Evolutionary conservation across 2,113 vertebrate genomes (phyloP).

Genomic region (Oxygymnocypris stewartii): DNA sequence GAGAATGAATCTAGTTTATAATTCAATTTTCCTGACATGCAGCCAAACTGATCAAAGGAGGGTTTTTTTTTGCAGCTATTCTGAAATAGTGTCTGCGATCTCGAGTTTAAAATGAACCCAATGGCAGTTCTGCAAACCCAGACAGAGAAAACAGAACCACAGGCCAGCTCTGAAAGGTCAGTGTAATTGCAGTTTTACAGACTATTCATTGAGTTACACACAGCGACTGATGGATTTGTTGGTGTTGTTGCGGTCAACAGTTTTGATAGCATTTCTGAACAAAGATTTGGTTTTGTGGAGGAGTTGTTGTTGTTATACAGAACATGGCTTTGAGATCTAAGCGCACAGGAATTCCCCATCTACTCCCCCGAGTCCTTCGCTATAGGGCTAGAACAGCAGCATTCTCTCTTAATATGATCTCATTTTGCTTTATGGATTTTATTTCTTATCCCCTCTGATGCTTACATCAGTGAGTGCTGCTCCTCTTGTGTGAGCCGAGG

Average conservation of each 20-base stretch:
- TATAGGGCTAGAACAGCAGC: slow-evolving; percentile 26
- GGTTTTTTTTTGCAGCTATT: slow-evolving; percentile 20
- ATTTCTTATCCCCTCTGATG: slow-evolving; percentile 1
- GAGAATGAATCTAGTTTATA: slow-evolving; percentile 50
- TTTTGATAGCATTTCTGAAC: slow-evolving; percentile 23
- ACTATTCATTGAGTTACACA: slow-evolving; percentile 41
- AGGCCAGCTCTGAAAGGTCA: slow-evolving; percentile 48
- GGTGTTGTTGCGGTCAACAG: slow-evolving; percentile 11
- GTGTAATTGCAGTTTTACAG: slow-evolving; percentile 26
- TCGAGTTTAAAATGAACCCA: neutral
- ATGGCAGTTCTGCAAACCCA: slow-evolving; percentile 7
- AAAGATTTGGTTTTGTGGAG: slow-evolving; percentile 26
- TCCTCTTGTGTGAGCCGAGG: slow-evolving; percentile 13
- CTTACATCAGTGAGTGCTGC: slow-evolving; percentile 16
- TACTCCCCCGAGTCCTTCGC: slow-evolving; percentile 23
- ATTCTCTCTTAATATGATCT: slow-evolving; percentile 19
- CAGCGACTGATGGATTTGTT: slow-evolving; percentile 10
- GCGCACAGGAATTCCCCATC: slow-evolving; percentile 31
- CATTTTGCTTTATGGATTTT: slow-evolving; percentile 22
- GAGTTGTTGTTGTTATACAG: neutral
- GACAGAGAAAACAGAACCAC: slow-evolving; percentile 2
- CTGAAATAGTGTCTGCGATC: slow-evolving; percentile 41
- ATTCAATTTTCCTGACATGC: slow-evolving; percentile 30
- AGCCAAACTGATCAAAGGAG: slow-evolving; percentile 52
- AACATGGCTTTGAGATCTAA: neutral